phyloP scores from a whole-genome alignment of 2,113 vertebrate species.

The Pituophis catenifer region DNA sequence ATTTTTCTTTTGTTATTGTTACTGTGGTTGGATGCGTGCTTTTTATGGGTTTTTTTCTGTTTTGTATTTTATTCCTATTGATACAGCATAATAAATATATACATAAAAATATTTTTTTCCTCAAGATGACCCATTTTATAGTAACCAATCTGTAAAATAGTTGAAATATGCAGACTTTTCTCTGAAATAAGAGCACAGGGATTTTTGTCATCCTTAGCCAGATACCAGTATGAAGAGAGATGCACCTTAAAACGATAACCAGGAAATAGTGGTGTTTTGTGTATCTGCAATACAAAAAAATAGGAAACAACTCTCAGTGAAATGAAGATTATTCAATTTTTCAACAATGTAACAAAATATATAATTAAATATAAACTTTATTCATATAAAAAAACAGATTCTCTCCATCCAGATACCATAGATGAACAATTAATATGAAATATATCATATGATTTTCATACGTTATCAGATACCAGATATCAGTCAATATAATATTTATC shows the following conservation, averaged over 20 bases:
- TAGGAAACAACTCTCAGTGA: neutral
- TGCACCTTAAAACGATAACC: neutral
- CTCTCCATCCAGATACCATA: neutral
- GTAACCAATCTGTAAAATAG: neutral
- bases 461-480: neutral
- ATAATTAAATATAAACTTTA: constrained; percentile 12
- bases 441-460: neutral
- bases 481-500: neutral
- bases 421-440: neutral
- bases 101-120: too few species aligned
- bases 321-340: neutral
- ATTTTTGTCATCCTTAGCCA: neutral
- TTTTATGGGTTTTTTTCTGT: too few species aligned
- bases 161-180: neutral
- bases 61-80: too few species aligned
- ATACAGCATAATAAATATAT: too few species aligned
- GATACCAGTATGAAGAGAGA: neutral
- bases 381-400: neutral
- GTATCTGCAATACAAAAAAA: neutral
- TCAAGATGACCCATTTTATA: neutral
- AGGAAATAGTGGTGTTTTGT: neutral
- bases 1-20: too few species aligned
- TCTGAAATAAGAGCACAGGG: neutral
- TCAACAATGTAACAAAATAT: neutral
- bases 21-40: too few species aligned